These are phyloP conservation scores for Poeciliopsis prolifica DNA, from an alignment of 2,113 vertebrate species.

Conservation along the genomic window DNA sequence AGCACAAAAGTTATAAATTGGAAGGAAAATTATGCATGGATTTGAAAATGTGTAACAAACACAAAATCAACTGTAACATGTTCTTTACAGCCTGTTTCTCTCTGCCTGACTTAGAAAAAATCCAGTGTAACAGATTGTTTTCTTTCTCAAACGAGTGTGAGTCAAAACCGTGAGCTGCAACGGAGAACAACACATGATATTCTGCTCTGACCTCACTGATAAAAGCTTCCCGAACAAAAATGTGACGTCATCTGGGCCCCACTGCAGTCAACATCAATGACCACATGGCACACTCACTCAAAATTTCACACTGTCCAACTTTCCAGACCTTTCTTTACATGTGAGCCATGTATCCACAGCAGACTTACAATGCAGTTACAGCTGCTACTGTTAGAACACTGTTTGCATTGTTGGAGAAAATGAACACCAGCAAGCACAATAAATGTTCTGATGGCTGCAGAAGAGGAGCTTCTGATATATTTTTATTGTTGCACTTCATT, in stretches of 20 bases:
- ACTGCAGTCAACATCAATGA: constrained; percentile 19
- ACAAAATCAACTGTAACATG: too few relatives aligned
- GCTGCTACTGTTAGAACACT: too few relatives aligned
- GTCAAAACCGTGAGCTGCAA: constrained; percentile 55
- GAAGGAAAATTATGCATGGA: too few relatives aligned
- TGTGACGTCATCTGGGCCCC: constrained; percentile 39
- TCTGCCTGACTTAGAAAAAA: too few relatives aligned
- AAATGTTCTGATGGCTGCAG: constrained; percentile 1
- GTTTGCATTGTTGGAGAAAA: too few relatives aligned
- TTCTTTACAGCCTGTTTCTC: too few relatives aligned
- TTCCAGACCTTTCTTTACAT: constrained; percentile 29
- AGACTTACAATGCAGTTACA: constrained; percentile 3
- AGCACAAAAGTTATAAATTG: too few relatives aligned
- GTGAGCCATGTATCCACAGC: constrained; percentile 10
- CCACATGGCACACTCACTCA: constrained; percentile 13
- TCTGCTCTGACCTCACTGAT: constrained; percentile 49
- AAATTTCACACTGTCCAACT: constrained; percentile 32
- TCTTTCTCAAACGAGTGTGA: background rate
- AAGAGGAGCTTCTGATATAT: too few relatives aligned
- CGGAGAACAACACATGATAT: constrained; percentile 39
- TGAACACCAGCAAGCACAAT: background rate
- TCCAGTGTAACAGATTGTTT: background rate
- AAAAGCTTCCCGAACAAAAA: constrained; percentile 38
- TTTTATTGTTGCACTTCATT: background rate
- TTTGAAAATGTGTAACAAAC: too few relatives aligned